Evolutionary conservation across 1,140 invertebrate species (phyloP).

Genomic region (Neoseiulus cucumeris): DNA sequence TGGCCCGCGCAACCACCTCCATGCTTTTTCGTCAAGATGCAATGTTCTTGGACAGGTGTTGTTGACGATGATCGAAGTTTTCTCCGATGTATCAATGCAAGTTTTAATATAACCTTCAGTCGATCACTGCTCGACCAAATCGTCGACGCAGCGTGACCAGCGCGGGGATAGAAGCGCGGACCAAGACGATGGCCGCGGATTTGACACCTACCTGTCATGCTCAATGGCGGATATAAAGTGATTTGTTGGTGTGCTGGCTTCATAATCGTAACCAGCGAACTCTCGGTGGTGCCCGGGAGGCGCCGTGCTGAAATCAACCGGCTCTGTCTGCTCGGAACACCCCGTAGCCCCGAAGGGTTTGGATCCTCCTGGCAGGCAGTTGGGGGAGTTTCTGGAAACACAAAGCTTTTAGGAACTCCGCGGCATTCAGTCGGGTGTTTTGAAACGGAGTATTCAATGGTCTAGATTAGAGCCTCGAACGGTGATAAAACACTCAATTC

Average conservation of each 20-base stretch:
- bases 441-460: too few relatives aligned
- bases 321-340: slow-evolving; percentile 39
- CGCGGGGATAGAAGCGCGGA: background rate
- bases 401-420: too few relatives aligned
- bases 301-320: slow-evolving; percentile 41
- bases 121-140: too few relatives aligned
- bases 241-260: background rate
- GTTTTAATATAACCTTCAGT: too few relatives aligned
- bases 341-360: slow-evolving; percentile 14
- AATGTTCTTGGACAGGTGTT: too few relatives aligned
- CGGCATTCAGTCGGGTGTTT: too few relatives aligned
- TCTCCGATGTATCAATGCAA: too few relatives aligned
- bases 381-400: slow-evolving; percentile 1
- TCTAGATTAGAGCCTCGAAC: background rate
- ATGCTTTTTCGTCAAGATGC: too few relatives aligned
- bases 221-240: slow-evolving; percentile 1
- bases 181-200: background rate
- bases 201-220: slow-evolving; percentile 9
- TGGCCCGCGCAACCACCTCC: background rate
- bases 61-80: too few relatives aligned
- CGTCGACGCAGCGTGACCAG: too few relatives aligned
- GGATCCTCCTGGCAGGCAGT: slow-evolving; percentile 10
- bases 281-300: background rate
- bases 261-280: slow-evolving; percentile 13
- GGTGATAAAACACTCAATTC: background rate